phyloP scores from a whole-genome alignment of 1,140 invertebrate genomes.

The Bombus cullumanus region DNA sequence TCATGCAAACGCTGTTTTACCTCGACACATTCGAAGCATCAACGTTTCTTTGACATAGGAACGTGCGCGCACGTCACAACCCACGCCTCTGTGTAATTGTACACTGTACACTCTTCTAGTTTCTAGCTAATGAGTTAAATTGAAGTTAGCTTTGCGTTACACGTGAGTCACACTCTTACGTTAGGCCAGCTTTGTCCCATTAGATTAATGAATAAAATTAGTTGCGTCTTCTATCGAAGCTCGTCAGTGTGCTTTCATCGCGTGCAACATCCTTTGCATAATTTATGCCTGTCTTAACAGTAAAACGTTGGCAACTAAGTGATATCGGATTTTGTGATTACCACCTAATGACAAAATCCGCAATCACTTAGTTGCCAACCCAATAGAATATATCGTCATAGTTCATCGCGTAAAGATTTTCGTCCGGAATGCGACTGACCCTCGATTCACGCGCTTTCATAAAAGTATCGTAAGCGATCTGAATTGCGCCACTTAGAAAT shows the following conservation, averaged over 20 bases:
- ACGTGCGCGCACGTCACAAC: too few relatives aligned
- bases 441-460: neutral
- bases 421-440: neutral
- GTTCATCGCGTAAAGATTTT: neutral
- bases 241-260: neutral
- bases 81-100: constrained; percentile 11
- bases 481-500: too few relatives aligned
- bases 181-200: constrained; percentile 36
- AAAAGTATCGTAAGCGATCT: neutral
- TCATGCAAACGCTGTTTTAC: neutral
- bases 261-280: constrained; percentile 18
- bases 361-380: too few relatives aligned
- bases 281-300: constrained; percentile 18
- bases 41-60: neutral
- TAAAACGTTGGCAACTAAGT: neutral
- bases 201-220: constrained; percentile 49
- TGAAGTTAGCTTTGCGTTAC: constrained; percentile 42
- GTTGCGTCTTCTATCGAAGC: constrained; percentile 11
- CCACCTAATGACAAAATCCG: too few relatives aligned
- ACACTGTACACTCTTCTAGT: constrained; percentile 6
- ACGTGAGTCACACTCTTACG: constrained; percentile 27
- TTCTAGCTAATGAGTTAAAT: constrained; percentile 42
- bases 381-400: neutral
- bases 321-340: too few relatives aligned
- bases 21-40: neutral